Evolutionary conservation across 2,888 invertebrate species (phyloP), one percentile per base, ranked within the genome.

Genomic region (Gymnoscelis rufifasciata): DNA sequence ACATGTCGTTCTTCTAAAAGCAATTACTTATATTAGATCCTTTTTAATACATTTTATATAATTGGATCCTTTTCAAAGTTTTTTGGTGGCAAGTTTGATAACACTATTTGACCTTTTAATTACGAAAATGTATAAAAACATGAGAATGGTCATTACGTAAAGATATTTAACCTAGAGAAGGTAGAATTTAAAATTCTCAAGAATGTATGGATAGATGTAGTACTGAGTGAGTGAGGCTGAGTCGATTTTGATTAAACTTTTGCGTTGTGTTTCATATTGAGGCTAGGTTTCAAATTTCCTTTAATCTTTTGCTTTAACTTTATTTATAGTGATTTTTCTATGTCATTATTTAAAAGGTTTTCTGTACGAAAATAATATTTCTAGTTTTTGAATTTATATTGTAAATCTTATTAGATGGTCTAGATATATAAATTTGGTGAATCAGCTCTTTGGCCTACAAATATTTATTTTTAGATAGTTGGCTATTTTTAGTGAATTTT

Each of bases 111-210:
- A n/a, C n/a, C n/a, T n/a, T n/a, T n/a, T n/a, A n/a, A n/a, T n/a
- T n/a, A n/a, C n/a, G n/a, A 30, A 8, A 11, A 12, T 29, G 7
- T 7, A 7, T 4, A 15, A 1, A 33, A 13, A 4, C 6, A n/a
- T n/a, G 31, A 14, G n/a, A n/a, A 15, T 14, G 14, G 14, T 10
- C 13, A 15, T 15, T 10, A 33, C n/a, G 31, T 33, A 33, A 15
- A 14, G 8, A 6, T 15, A 30, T 31, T 3, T 33, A 7, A 24
- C 39, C 2, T 35, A 35, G 10, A 40, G 43, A 52, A 43, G 40
- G 63, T 66, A 66, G 65, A 65, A 64, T 65, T 69, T 64, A 64
- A 66, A 74, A 71, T 68, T 78, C 77, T 78, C 75, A 56, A 3
- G 19, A 19, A 19, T 19, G 19, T 19, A 57, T 71, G 71, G 70